These are phyloP conservation scores for Zapus hudsonius DNA, from an alignment of 2,113 vertebrate species.

Conservation along the genomic window DNA sequence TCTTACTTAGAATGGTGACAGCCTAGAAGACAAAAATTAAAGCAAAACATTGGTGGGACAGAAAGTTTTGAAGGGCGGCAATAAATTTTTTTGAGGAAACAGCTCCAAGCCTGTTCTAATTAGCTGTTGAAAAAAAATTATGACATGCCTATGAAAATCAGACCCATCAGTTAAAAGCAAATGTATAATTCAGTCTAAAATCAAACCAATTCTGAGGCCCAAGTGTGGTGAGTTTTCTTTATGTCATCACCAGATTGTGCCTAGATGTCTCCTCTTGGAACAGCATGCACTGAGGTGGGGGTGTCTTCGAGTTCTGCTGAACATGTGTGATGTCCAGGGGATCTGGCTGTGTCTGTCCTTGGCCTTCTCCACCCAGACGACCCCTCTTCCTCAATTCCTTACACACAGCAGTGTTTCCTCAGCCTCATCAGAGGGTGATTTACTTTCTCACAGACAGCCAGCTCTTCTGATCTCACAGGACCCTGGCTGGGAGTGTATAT, in stretches of 20 bases:
- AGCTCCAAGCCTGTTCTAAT: not conserved
- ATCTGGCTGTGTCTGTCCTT: not conserved
- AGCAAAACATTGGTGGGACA: not conserved
- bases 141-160: not conserved
- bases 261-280: not conserved
- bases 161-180: not conserved
- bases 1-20: slow-evolving; percentile 9
- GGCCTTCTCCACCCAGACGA: not conserved
- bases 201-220: not conserved
- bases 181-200: slow-evolving; percentile 17
- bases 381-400: slow-evolving; percentile 39
- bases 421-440: not conserved
- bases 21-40: not conserved
- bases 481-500: not conserved
- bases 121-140: not conserved
- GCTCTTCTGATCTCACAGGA: not conserved
- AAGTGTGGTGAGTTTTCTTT: not conserved
- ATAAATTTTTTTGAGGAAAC: not conserved
- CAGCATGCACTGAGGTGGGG: not conserved
- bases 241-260: not conserved
- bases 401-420: not conserved
- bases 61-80: not conserved
- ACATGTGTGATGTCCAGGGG: not conserved
- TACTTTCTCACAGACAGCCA: not conserved
- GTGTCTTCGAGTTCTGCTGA: not conserved